Percentiles rank a stretch among this genome's conserved stretches.
phyloP scores from a whole-genome alignment of 2,113 vertebrate genomes.

The Myxocyprinus asiaticus region DNA sequence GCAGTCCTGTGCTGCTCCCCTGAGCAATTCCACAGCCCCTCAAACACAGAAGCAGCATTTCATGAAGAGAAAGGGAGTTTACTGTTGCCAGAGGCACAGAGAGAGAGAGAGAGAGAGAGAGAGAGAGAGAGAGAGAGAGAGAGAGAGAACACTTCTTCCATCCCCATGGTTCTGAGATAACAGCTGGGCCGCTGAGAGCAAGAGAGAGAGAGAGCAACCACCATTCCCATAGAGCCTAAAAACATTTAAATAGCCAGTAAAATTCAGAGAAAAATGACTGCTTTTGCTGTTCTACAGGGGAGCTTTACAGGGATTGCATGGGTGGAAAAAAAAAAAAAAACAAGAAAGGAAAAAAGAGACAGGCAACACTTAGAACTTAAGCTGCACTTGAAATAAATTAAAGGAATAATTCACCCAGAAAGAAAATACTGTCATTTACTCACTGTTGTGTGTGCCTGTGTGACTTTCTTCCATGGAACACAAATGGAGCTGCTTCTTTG shows the following conservation, averaged over 20 bases:
- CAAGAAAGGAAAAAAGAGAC: constrained; percentile 3
- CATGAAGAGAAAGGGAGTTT: constrained; percentile 59
- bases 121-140: constrained; percentile 12
- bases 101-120: constrained; percentile 34
- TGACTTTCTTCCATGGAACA: neutral
- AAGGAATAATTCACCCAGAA: constrained; percentile 36
- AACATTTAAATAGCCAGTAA: constrained; percentile 70
- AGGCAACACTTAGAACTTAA: neutral
- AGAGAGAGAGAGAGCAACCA: constrained; percentile 29
- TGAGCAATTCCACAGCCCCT: constrained; percentile 53
- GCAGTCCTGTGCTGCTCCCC: constrained; percentile 45
- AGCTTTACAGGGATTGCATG: constrained; percentile 59
- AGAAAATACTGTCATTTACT: neutral
- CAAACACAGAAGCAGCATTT: constrained; percentile 59
- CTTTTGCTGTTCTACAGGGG: constrained; percentile 58
- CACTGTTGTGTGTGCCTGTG: too few relatives aligned
- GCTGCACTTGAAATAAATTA: constrained; percentile 13
- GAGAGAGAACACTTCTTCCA: constrained; percentile 31
- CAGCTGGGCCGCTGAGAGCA: constrained; percentile 49
- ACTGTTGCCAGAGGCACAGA: constrained; percentile 53
- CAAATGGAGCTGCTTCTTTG: too few relatives aligned
- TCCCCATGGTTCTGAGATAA: constrained; percentile 53
- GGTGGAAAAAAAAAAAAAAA: constrained; percentile 19
- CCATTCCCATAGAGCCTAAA: constrained; percentile 52
- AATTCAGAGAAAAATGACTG: constrained; percentile 68